Conservation (phyloP, 2,888 invertebrate genomes). For the Melieria picta region DNA sequence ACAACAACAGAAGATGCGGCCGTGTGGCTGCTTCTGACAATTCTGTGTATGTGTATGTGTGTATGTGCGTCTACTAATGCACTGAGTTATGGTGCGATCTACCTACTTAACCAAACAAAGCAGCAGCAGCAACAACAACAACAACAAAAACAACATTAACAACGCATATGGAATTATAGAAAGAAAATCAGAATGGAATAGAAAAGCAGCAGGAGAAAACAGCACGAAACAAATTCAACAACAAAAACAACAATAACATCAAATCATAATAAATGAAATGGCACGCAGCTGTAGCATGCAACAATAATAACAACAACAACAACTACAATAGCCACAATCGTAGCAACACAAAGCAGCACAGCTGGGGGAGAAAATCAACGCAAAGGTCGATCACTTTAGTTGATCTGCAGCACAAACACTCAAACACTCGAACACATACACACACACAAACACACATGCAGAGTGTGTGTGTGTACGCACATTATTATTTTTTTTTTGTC, state of each 20-base stretch:
- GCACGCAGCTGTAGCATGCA: background rate
- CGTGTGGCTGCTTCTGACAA: background rate
- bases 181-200: conserved; percentile 31
- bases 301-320: background rate
- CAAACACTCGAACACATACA: conserved; percentile 30
- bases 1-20: too few relatives aligned
- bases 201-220: too few relatives aligned
- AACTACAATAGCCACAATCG: too few relatives aligned
- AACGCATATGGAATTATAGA: conserved; percentile 11
- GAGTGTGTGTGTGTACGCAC: background rate
- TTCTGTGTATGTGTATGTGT: background rate
- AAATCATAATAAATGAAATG: conserved; percentile 36
- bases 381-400: conserved; percentile 59
- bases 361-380: conserved; percentile 43
- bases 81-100: conserved; percentile 39
- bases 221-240: background rate
- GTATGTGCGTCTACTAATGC: background rate
- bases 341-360: too few relatives aligned
- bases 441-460: background rate
- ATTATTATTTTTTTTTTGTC: too few relatives aligned
- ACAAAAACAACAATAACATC: conserved; percentile 37
- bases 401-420: conserved; percentile 53
- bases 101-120: conserved; percentile 45
- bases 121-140: conserved; percentile 25
- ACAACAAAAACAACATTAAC: conserved; percentile 10